A percentile compares a stretch with the other conserved stretches of the same genome.
phyloP scores from a whole-genome alignment of 2,113 vertebrate genomes.

The Calyptommatus sinebrachiatus region DNA sequence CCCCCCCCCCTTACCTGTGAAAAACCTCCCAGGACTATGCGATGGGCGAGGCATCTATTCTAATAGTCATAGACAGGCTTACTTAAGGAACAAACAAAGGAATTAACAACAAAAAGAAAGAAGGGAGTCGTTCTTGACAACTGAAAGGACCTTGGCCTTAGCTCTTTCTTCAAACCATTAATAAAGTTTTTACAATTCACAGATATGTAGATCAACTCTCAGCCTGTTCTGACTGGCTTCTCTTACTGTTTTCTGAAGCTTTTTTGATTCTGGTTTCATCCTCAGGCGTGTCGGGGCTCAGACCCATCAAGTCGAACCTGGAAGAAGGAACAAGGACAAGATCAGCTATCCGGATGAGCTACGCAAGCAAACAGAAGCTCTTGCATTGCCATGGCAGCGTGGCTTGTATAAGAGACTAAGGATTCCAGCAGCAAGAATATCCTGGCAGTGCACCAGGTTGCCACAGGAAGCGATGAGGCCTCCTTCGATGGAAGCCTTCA shows the following conservation, averaged over 20 bases:
- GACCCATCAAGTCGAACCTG: conserved; percentile 96
- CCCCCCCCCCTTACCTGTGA: conserved; percentile 86
- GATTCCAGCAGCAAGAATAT: not conserved
- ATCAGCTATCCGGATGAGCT: not conserved
- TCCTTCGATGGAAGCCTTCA: too few relatives aligned
- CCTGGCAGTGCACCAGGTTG: not conserved
- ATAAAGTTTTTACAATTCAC: not conserved
- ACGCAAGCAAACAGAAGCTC: not conserved
- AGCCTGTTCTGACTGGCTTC: conserved; percentile 29
- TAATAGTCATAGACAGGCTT: too few relatives aligned
- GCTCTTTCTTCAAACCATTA: not conserved
- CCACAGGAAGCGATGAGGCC: too few relatives aligned
- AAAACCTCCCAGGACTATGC: conserved; percentile 94
- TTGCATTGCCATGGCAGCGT: not conserved
- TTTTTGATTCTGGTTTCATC: conserved; percentile 96
- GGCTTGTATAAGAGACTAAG: not conserved
- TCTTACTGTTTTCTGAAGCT: conserved; percentile 92
- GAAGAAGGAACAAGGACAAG: not conserved
- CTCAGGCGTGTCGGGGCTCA: conserved; percentile 88
- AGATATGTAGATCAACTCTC: not conserved
- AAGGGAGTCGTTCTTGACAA: not conserved
- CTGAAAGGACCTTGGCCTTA: not conserved
- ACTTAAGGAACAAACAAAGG: not conserved
- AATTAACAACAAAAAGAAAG: too few relatives aligned
- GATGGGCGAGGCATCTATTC: conserved; percentile 74